Conservation (phyloP, 2,113 vertebrate species). For the Jacana jacana region DNA sequence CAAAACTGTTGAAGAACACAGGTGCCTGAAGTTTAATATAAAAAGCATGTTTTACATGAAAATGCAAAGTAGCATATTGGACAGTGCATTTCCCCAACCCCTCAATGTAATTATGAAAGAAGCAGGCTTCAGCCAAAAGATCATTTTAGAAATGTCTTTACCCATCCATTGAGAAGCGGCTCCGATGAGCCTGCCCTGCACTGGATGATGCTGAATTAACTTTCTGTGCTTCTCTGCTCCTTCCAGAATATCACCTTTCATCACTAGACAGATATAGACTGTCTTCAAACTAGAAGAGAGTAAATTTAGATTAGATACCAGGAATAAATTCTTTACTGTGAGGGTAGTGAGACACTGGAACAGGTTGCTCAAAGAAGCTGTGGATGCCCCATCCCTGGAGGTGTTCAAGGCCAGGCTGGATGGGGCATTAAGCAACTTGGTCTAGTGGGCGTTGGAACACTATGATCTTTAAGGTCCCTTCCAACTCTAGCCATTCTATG, state of each 20-base stretch:
- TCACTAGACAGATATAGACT: neutral
- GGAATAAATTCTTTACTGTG: neutral
- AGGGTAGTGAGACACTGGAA: neutral
- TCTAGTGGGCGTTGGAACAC: neutral
- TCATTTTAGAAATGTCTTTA: neutral
- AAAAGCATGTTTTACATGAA: neutral
- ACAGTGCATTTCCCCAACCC: fast-evolving
- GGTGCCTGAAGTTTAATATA: neutral
- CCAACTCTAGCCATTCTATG: neutral
- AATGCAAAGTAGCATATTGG: neutral
- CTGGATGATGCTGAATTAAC: neutral
- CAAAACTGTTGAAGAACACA: neutral
- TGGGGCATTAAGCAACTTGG: neutral
- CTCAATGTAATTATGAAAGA: neutral
- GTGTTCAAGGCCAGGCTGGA: neutral
- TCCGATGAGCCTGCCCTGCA: neutral
- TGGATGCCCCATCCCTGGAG: neutral
- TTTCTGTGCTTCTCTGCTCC: neutral
- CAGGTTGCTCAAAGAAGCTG: neutral
- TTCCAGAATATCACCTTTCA: neutral
- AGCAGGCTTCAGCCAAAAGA: neutral
- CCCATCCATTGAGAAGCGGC: neutral
- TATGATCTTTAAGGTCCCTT: neutral
- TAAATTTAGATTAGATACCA: neutral
- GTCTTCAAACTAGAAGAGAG: too few species aligned